Evolutionary conservation across 2,113 vertebrate genomes (phyloP), one percentile per base, ranked within the genome.

Genomic region (Nibea albiflora): DNA sequence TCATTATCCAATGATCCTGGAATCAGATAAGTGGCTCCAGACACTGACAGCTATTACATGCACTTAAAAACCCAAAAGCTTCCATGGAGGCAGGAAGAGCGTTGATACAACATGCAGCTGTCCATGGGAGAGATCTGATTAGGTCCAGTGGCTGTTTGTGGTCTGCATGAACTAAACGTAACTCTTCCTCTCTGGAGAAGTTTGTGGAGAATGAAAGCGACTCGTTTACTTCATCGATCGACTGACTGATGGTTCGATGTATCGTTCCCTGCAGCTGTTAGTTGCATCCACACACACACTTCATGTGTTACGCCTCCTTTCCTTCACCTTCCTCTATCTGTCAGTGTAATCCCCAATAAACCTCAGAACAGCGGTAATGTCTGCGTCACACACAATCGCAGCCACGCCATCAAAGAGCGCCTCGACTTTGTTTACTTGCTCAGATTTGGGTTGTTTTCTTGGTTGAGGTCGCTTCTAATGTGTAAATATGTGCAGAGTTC

Each of bases 261-360:
- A 82, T n/a, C 61, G 46, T 9, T n/a, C n/a, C n/a, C n/a, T n/a
- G n/a, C 58, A 76, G 19, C 31, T 42, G 3, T 69, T 69, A 49
- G n/a, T n/a, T n/a, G n/a, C 28, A 50, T 26, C 22, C 50, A n/a
- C 62, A 44, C 68, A 49, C 71, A 53, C 68, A 42, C 62, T 85
- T 81, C 82, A 86, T 90, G 85, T 89, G 80, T 90, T 76, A n/a
- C n/a, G n/a, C n/a, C n/a, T n/a, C n/a, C n/a, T n/a, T n/a, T n/a
- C 79, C 72, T 69, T 22, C 85, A 68, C 65, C 72, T 83, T 22
- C 47, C 68, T 76, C 73, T 60, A 61, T 85, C 85, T 54, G 26
- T 88, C 67, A 47, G 19, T 63, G 50, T 31, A 89, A 83, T 5
- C 28, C 24, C 24, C 24, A 26, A 26, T 2, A 26, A 26, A 26